phyloP scores from a whole-genome alignment of 2,888 invertebrate species.

The Synergus umbraculus region DNA sequence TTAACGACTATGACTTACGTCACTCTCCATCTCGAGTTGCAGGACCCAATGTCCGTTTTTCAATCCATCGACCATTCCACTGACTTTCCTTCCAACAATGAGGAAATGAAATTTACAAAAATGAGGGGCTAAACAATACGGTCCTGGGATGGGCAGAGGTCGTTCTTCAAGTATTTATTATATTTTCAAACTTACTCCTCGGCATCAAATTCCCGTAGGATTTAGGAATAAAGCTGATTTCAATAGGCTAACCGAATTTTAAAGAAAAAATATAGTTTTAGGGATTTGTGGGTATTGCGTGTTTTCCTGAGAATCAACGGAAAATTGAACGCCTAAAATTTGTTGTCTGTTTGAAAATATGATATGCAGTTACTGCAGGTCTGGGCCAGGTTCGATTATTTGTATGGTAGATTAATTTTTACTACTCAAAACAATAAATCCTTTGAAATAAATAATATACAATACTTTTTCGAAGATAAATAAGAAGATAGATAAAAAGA shows the following conservation, averaged over 20 bases:
- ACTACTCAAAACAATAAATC: no score
- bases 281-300: neutral
- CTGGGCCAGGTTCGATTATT: no score
- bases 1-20: slow-evolving; percentile 67
- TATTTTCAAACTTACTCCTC: neutral
- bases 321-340: neutral
- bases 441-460: no score
- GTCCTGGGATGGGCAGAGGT: neutral
- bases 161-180: neutral
- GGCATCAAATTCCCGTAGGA: neutral
- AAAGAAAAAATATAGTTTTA: neutral
- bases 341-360: no score
- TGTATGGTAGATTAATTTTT: no score
- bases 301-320: neutral
- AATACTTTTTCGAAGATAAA: no score
- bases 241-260: slow-evolving; percentile 5
- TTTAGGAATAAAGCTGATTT: neutral
- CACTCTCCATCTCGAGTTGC: slow-evolving; percentile 43
- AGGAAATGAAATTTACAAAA: slow-evolving; percentile 37
- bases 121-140: slow-evolving; percentile 39
- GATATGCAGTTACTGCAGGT: no score
- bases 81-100: neutral
- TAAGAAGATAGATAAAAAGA: no score
- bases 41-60: slow-evolving; percentile 14
- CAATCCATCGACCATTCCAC: slow-evolving; percentile 11